Evolutionary conservation across 2,888 invertebrate genomes (phyloP).

Genomic region (Apamea monoglypha): DNA sequence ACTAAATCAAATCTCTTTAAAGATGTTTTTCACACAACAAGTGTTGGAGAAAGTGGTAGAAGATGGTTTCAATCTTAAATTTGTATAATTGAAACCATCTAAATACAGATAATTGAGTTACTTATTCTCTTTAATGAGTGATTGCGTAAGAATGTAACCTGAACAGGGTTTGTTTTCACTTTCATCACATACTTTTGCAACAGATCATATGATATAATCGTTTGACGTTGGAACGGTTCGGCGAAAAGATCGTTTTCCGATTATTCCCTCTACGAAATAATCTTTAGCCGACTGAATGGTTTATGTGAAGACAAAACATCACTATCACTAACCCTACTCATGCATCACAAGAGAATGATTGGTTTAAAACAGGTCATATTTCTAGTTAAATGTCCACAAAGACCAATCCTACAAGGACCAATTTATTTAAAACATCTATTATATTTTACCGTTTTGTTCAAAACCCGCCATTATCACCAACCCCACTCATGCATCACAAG

Average conservation of each 20-base stretch:
- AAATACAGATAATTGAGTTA: neutral
- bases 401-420: neutral
- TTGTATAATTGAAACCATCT: neutral
- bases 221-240: neutral
- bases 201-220: neutral
- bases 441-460: slow-evolving; percentile 10
- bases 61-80: no score
- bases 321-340: no score
- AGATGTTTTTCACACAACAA: neutral
- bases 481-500: neutral
- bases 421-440: neutral
- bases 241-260: neutral
- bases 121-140: neutral
- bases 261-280: neutral
- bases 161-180: neutral
- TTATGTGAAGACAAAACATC: neutral
- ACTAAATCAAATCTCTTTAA: neutral
- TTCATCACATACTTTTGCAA: neutral
- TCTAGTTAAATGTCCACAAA: neutral
- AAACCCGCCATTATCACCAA: slow-evolving; percentile 7
- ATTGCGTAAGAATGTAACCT: neutral
- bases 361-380: neutral
- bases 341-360: neutral
- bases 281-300: neutral
- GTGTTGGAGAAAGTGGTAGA: neutral